Base-by-base conservation (phyloP, 2,797 vertebrate genomes). In the Scolopax rusticola region DNA sequence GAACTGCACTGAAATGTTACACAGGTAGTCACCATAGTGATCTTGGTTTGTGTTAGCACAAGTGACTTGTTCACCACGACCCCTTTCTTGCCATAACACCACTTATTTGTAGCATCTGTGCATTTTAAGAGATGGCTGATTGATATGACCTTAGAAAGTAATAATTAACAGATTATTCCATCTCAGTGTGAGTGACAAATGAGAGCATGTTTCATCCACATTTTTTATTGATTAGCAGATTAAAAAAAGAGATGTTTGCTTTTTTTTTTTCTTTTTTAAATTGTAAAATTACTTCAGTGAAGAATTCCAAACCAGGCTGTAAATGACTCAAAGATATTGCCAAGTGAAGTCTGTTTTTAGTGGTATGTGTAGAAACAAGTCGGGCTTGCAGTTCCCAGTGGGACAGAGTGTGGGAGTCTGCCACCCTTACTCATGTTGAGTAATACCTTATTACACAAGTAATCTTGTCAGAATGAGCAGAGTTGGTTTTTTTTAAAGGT, bases 321-420 rank as follows among this genome's bases (percentile, higher is more conserved):
- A 96, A 95, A 84, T 96, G 94, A 95, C 90, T 96, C 90, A 93
- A 90, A 95, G 77, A 87, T 59, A 90, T 50, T 95, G 88, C 94
- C 91, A 93, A 95, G 79, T 36, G 64, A 94, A 95, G 87, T 95
- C 93, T 96, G 96, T 89, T 96, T 96, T 96, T 88, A 96, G 93
- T 96, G 94, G 83, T 88, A 74, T 95, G 93, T 96, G 93, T 93
- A 97, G 96, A 96, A 96, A 95, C 95, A 95, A 96, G 94, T 90
- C 60, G 25, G 91, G 87, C 85, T 96, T 95, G 77, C 93, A 94
- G 83, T 96, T 96, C 94, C 96, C 95, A 95, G 95, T 97, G 96
- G 96, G 96, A 95, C 91, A 95, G 83, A 90, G 88, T 94, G 95
- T 95, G 75, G 95, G 96, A 95, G 96, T 94, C 90, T 96, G 80